Evolutionary conservation across 2,888 invertebrate species (phyloP).

Genomic region (Leptogaster cylindrica): DNA sequence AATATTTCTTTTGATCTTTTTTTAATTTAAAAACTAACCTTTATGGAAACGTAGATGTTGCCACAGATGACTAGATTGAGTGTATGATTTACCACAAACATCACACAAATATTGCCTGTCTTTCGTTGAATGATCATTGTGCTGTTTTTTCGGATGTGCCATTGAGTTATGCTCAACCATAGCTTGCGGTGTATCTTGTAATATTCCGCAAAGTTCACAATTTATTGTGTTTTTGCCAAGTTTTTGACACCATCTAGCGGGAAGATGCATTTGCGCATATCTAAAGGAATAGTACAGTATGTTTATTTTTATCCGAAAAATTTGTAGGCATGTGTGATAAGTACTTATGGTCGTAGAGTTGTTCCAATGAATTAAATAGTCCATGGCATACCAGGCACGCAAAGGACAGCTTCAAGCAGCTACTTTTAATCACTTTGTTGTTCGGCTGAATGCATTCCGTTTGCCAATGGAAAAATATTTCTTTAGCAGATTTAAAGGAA

Average conservation of each 20-base stretch:
- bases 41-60: conserved; percentile 71
- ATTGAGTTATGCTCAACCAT: conserved; percentile 65
- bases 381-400: conserved; percentile 61
- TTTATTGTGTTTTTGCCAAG: too few relatives aligned
- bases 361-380: conserved; percentile 56
- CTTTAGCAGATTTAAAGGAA: conserved; percentile 63
- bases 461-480: conserved; percentile 67
- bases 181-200: conserved; percentile 54
- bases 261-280: conserved; percentile 57
- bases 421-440: conserved; percentile 48
- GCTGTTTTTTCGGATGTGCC: conserved; percentile 64
- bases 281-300: conserved; percentile 49
- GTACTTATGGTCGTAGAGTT: conserved; percentile 60
- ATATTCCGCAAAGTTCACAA: conserved; percentile 58
- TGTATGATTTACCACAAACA: conserved; percentile 68
- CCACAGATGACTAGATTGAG: conserved; percentile 71
- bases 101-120: conserved; percentile 66
- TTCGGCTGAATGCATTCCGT: conserved; percentile 59
- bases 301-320: too few relatives aligned
- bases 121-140: conserved; percentile 53
- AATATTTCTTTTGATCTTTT: background rate
- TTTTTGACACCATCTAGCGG: conserved; percentile 58
- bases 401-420: conserved; percentile 54
- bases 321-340: background rate
- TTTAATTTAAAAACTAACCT: conserved; percentile 57